These are phyloP conservation scores for Chiloscyllium punctatum DNA, from an alignment of 2,797 vertebrate species.

Conservation along the genomic window DNA sequence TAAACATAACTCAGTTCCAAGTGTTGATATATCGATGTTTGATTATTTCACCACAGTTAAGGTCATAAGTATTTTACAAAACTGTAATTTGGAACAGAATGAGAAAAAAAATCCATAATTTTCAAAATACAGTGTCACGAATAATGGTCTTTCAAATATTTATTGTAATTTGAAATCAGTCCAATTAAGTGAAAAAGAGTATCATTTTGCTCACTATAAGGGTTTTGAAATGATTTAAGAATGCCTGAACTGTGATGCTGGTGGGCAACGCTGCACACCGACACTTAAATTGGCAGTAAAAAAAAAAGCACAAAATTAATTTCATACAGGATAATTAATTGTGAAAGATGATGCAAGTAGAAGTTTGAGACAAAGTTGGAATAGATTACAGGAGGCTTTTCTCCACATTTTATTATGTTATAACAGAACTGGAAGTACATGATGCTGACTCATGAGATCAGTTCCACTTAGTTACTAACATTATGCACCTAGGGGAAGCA, in stretches of 20 bases:
- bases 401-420: background rate
- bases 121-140: background rate
- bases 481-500: background rate
- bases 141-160: background rate
- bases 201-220: background rate
- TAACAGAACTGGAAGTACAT: background rate
- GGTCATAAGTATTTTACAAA: background rate
- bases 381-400: background rate
- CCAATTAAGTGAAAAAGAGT: background rate
- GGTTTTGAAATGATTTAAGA: background rate
- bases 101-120: background rate
- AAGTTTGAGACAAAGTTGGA: background rate
- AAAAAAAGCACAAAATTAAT: background rate
- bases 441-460: background rate
- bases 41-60: no score
- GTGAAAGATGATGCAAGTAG: background rate
- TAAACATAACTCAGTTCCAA: background rate
- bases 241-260: background rate
- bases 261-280: background rate
- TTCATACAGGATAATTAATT: slow-evolving; percentile 1
- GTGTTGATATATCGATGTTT: background rate
- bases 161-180: background rate
- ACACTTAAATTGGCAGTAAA: background rate
- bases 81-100: background rate
- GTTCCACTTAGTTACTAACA: background rate